Evolutionary conservation across 2,797 vertebrate species (phyloP).

Genomic region (Rhabdomys pumilio): DNA sequence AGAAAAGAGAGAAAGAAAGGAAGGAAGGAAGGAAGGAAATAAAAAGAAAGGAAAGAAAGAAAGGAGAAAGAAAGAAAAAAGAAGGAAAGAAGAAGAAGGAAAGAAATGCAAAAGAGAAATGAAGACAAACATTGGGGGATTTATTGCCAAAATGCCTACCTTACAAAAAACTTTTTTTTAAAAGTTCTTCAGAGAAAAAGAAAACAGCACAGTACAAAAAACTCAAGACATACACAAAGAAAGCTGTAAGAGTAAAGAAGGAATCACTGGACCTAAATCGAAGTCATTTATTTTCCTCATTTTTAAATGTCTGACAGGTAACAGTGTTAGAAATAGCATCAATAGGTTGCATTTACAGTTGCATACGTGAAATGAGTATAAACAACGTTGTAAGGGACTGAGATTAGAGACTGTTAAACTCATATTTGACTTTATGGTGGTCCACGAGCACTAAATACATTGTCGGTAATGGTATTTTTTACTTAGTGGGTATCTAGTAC

Average conservation of each 20-base stretch:
- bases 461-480: not conserved
- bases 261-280: constrained; percentile 33
- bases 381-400: not conserved
- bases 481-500: not conserved
- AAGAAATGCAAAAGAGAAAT: not conserved
- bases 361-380: constrained; percentile 28
- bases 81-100: not conserved
- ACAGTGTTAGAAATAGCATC: not conserved
- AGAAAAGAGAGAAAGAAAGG: too few species aligned
- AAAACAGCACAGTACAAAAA: constrained; percentile 3
- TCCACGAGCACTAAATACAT: not conserved
- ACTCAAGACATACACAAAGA: not conserved
- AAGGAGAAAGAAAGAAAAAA: too few species aligned
- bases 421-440: not conserved
- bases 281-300: not conserved
- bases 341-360: not conserved
- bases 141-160: not conserved
- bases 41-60: too few species aligned
- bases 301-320: constrained; percentile 18
- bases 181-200: not conserved
- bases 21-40: too few species aligned
- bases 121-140: not conserved
- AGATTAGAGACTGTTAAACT: not conserved
- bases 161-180: not conserved
- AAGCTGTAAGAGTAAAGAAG: not conserved